phyloP scores from a whole-genome alignment of 1,140 invertebrate genomes.

The Habropoda laboriosa region DNA sequence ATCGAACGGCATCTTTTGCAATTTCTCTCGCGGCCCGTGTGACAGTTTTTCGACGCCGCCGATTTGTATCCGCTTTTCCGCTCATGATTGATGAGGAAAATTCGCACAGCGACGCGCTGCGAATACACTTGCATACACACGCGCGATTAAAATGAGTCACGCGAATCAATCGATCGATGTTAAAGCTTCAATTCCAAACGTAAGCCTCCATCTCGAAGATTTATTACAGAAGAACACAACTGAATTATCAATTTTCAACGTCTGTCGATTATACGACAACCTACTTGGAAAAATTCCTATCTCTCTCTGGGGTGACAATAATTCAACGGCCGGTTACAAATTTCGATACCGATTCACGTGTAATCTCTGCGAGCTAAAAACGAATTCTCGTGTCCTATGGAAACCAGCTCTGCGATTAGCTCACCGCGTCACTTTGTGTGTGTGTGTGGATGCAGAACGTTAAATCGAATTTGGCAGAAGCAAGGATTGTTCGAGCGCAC shows the following conservation, averaged over 20 bases:
- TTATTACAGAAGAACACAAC: too few species aligned
- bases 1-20: not conserved
- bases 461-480: slow-evolving; percentile 51
- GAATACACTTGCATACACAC: not conserved
- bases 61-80: not conserved
- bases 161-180: too few species aligned
- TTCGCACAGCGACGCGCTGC: not conserved
- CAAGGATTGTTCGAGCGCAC: slow-evolving; percentile 16
- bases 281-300: too few species aligned
- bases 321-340: not conserved
- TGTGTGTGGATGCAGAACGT: not conserved
- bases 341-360: not conserved
- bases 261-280: too few species aligned
- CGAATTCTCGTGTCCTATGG: not conserved
- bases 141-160: not conserved
- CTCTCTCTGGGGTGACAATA: too few species aligned
- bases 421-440: not conserved
- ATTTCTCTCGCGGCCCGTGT: not conserved
- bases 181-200: too few species aligned
- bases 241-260: too few species aligned
- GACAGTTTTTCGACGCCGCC: slow-evolving; percentile 31
- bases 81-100: slow-evolving; percentile 30
- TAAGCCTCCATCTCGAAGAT: too few species aligned
- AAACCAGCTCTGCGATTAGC: not conserved
- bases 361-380: not conserved